Evolutionary conservation across 64 coral and sea anemone species (phyloP).

Genomic region (Stichodactyla mertensii): DNA sequence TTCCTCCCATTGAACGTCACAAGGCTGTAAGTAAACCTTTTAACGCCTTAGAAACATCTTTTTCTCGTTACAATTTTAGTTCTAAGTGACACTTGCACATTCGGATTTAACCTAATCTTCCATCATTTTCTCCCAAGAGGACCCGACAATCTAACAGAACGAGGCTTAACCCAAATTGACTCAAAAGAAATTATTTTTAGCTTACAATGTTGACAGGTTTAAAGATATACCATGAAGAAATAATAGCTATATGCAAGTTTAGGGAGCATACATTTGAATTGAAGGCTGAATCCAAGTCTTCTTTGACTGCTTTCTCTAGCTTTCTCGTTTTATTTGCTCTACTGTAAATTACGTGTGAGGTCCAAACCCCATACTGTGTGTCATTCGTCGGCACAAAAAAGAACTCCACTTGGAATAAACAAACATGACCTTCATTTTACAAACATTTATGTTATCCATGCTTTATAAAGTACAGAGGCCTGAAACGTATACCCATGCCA

Average conservation of each 20-base stretch:
- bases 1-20: conserved; percentile 42
- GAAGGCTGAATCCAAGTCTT: neutral
- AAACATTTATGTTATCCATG: neutral
- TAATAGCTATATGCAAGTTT: too few relatives aligned
- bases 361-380: neutral
- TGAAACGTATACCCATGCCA: neutral
- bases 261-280: neutral
- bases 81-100: neutral
- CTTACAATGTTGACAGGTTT: too few relatives aligned
- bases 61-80: neutral
- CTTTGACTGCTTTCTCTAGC: neutral
- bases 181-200: too few relatives aligned
- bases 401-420: neutral
- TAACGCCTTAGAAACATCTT: neutral
- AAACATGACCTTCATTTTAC: neutral
- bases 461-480: neutral
- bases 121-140: too few relatives aligned
- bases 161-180: too few relatives aligned
- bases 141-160: too few relatives aligned
- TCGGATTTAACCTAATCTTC: neutral
- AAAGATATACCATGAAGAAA: too few relatives aligned
- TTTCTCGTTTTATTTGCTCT: neutral
- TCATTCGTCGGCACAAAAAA: neutral
- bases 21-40: conserved; percentile 32
- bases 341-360: neutral